Evolutionary conservation across 2,113 vertebrate genomes (phyloP).

Genomic region (Corythoichthys intestinalis): DNA sequence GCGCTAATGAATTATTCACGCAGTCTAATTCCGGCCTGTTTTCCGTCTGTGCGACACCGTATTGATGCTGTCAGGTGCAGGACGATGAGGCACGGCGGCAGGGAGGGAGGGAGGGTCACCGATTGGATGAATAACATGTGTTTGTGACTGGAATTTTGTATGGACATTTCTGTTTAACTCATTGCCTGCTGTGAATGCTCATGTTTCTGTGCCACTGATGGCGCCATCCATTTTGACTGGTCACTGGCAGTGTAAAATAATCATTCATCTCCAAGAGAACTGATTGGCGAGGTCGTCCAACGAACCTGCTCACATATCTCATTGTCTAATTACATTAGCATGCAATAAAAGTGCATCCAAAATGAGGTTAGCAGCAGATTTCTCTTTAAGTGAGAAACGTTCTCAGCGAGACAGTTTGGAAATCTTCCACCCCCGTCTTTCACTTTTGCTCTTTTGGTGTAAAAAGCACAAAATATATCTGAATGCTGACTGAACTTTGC

Average conservation of each 20-base stretch:
- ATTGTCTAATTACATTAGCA: constrained; percentile 3
- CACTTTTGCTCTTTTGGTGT: background rate
- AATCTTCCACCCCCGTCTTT: background rate
- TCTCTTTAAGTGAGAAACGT: background rate
- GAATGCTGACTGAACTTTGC: background rate
- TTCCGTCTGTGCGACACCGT: constrained; percentile 11
- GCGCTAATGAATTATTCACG: constrained; percentile 57
- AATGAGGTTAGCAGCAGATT: background rate
- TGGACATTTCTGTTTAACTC: background rate
- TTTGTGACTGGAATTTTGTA: background rate
- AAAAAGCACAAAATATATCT: background rate
- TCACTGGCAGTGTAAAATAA: no score
- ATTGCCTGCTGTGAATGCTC: no score
- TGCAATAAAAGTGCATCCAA: constrained; percentile 1
- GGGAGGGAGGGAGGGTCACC: background rate
- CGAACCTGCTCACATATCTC: background rate
- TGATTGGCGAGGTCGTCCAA: background rate
- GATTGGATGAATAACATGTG: background rate
- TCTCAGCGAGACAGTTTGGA: background rate
- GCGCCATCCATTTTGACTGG: no score
- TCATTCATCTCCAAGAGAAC: background rate
- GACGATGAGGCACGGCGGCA: background rate
- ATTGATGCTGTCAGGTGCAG: constrained; percentile 14
- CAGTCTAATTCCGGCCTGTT: constrained; percentile 41
- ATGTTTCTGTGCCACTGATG: no score